These are phyloP conservation scores for Epizoanthus illoricatus DNA, from an alignment of 92 coral and sea anemone species.

Conservation along the genomic window DNA sequence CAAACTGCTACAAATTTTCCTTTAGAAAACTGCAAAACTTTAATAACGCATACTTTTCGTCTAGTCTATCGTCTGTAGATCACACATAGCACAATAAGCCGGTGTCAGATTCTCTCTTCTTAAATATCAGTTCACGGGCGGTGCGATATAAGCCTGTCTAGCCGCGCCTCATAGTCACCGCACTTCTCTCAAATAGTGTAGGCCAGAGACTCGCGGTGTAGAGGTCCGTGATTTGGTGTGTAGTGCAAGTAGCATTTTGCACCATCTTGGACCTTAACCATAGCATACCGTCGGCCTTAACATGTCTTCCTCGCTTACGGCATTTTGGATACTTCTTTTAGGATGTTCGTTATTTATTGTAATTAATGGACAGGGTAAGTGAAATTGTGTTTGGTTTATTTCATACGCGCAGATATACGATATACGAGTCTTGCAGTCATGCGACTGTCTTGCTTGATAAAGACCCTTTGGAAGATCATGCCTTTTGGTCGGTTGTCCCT, in stretches of 20 bases:
- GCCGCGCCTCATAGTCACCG: conserved; percentile 45
- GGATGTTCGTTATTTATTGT: conserved; percentile 35
- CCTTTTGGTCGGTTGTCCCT: background rate
- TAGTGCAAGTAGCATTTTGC: conserved; percentile 45
- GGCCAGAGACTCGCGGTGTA: conserved; percentile 32
- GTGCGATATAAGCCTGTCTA: conserved; percentile 41
- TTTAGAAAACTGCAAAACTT: conserved; percentile 3
- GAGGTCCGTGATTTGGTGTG: conserved; percentile 46
- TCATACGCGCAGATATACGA: background rate
- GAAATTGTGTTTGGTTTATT: background rate
- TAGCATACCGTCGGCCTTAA: conserved; percentile 22
- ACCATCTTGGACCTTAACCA: conserved; percentile 45
- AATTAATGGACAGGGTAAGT: conserved; percentile 33
- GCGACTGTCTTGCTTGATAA: background rate
- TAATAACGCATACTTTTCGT: conserved; percentile 33
- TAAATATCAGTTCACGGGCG: conserved; percentile 47
- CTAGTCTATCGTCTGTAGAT: conserved; percentile 43
- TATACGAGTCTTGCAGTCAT: no score
- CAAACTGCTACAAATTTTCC: background rate
- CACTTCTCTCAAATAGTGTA: conserved; percentile 44
- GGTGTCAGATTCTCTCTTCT: conserved; percentile 43
- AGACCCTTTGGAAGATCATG: background rate
- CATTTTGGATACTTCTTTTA: conserved; percentile 28
- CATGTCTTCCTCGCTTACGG: conserved; percentile 22
- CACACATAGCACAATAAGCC: conserved; percentile 41